A percentile compares a stretch with the other conserved stretches of the same genome.
Conservation (phyloP, 2,113 vertebrate species). For the Meriones unguiculatus region DNA sequence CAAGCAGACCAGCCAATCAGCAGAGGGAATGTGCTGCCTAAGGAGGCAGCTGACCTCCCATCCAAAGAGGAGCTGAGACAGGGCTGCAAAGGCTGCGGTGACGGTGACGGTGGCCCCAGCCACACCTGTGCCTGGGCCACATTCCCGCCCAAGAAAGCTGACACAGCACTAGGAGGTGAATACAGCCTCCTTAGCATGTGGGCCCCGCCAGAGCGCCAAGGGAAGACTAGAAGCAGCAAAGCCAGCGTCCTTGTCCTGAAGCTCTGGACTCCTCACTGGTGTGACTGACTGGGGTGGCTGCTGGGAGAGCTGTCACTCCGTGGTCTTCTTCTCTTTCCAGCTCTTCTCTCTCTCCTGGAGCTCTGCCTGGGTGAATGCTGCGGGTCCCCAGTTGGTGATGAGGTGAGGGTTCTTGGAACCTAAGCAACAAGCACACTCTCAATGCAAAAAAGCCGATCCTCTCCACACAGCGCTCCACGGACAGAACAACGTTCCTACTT, state of each 20-base stretch:
- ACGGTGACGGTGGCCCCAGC: fast-evolving
- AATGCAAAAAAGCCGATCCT: not conserved
- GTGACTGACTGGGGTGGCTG: fast-evolving
- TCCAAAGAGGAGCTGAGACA: not conserved
- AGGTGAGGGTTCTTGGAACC: slow-evolving; percentile 92
- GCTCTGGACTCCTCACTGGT: not conserved
- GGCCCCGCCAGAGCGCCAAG: not conserved
- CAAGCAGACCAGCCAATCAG: not conserved
- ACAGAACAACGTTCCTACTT: not conserved
- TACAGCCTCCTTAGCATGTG: not conserved
- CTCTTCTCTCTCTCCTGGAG: slow-evolving; percentile 92
- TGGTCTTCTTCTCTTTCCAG: slow-evolving; percentile 94
- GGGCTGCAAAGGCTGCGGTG: not conserved
- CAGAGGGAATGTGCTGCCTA: not conserved
- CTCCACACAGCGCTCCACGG: not conserved
- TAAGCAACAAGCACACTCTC: slow-evolving; percentile 79
- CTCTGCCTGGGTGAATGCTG: slow-evolving; percentile 94
- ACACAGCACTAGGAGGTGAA: not conserved
- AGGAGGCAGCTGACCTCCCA: not conserved
- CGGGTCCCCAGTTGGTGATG: slow-evolving; percentile 97
- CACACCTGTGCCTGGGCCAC: fast-evolving
- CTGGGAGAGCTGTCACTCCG: slow-evolving; percentile 71
- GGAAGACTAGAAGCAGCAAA: slow-evolving; percentile 28
- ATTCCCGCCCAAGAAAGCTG: not conserved
- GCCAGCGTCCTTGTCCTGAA: slow-evolving; percentile 33